Conservation (phyloP, 1,140 invertebrate species). For the Aphelenchoides fujianensis region DNA sequence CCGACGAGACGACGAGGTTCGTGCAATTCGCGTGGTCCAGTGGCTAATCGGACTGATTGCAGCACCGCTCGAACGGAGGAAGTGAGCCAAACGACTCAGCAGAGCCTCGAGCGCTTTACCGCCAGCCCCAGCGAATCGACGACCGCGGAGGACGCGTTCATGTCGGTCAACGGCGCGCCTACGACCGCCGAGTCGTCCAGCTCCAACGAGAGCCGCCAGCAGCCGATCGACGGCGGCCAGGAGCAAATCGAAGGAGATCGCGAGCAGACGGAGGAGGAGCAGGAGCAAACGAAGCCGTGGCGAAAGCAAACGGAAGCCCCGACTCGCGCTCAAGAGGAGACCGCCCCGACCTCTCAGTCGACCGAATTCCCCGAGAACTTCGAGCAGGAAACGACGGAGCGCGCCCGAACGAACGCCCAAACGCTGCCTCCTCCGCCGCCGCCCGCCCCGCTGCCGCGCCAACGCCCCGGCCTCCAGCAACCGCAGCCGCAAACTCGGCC, state of each 20-base stretch:
- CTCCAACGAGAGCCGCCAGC: too few relatives aligned
- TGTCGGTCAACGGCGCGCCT: conserved; percentile 21
- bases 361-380: neutral
- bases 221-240: too few relatives aligned
- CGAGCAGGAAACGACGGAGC: neutral
- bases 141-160: conserved; percentile 8
- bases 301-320: neutral
- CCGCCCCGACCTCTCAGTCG: neutral
- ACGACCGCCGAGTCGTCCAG: conserved; percentile 10
- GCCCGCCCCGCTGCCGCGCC: neutral
- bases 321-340: neutral
- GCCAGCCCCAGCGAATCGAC: neutral
- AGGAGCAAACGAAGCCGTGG: too few relatives aligned
- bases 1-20: too few relatives aligned
- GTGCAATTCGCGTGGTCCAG: too few relatives aligned
- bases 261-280: too few relatives aligned
- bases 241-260: too few relatives aligned
- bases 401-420: neutral
- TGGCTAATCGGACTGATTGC: neutral
- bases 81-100: neutral
- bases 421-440: too few relatives aligned
- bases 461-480: neutral
- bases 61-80: neutral
- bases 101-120: neutral
- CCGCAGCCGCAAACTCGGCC: conserved; percentile 26